Evolutionary conservation across 2,797 vertebrate genomes (phyloP), one percentile per base, ranked within the genome.

Genomic region (Anguilla megastoma): DNA sequence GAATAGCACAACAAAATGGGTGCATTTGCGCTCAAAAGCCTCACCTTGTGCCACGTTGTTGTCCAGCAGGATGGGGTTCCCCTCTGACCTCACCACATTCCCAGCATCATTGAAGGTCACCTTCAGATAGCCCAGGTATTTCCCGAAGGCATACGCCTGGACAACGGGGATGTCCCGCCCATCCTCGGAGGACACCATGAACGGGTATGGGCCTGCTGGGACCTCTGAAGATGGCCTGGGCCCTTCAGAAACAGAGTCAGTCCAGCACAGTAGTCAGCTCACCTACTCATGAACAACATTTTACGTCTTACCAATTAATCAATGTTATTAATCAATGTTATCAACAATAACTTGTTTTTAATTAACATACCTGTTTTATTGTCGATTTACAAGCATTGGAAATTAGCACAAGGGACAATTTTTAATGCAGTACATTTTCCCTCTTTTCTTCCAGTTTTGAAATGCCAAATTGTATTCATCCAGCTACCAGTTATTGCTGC

Each of bases 71-170:
- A 99, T 95, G 52, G 98, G 98, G 89, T 99, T 99, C 87, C 98
- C 98, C 16, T 88, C 87, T 0, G 96, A 90, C 60, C 90, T 91
- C 41, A 96, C 10, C 2, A 99, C 96, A 0, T 97, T 93, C 84
- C 98, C 98, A 24, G 91, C 83, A 0, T 93, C 84, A 88, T 98
- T 96, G 90, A 99, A 99, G 0, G 94, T 95, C 50, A 99, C 95
- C 71, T 97, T 97, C 69, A 99, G 92, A 16, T 94, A 92, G 12
- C 98, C 98, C 50, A 99, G 95, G 54, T 99, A 99, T 87, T 99
- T 99, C 84, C 98, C 98, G 24, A 97, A 99, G 74, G 98, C 98
- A 0, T 97, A 99, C 58, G 98, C 98, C 93, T 99, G 98, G 18
- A 99, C 98, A 0, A 99, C 98, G 0, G 98, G 98, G 83, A 99